phyloP scores from a whole-genome alignment of 2,797 vertebrate genomes.

The Spinus pinus region DNA sequence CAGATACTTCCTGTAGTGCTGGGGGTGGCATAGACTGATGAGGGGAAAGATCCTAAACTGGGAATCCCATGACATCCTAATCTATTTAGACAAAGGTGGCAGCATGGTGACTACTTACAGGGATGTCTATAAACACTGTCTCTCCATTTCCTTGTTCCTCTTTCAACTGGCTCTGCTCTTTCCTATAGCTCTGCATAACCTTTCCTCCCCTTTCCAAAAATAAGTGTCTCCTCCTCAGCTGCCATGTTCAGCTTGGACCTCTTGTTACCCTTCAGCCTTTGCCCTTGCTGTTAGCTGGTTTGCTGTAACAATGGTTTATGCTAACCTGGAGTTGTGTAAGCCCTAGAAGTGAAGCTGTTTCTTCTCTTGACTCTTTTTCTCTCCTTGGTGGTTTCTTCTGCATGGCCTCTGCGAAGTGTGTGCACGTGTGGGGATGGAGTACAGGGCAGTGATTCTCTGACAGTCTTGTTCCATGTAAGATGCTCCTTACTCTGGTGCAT shows the following conservation, averaged over 20 bases:
- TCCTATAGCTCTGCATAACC: neutral
- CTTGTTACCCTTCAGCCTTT: neutral
- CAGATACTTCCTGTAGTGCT: slow-evolving; percentile 45
- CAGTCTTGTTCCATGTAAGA: neutral
- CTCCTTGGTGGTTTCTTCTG: neutral
- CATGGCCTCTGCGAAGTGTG: neutral
- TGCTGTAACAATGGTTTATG: neutral
- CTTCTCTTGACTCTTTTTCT: neutral
- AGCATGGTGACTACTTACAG: neutral
- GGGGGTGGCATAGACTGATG: neutral
- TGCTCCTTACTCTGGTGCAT: neutral
- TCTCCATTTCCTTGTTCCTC: slow-evolving; percentile 1
- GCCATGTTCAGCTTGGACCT: neutral
- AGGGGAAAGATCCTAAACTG: slow-evolving; percentile 33
- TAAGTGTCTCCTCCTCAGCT: neutral
- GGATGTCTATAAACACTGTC: slow-evolving; percentile 20
- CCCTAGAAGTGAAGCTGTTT: neutral
- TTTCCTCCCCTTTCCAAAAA: slow-evolving; percentile 28
- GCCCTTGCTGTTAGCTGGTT: slow-evolving; percentile 8
- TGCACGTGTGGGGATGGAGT: neutral
- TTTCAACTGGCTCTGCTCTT: neutral
- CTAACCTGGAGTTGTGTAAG: neutral
- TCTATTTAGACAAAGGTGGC: neutral
- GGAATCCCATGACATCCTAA: slow-evolving; percentile 1
- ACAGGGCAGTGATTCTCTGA: neutral